Conservation (phyloP, 2,888 invertebrate genomes). For the Lordiphosa andalusiaca region DNA sequence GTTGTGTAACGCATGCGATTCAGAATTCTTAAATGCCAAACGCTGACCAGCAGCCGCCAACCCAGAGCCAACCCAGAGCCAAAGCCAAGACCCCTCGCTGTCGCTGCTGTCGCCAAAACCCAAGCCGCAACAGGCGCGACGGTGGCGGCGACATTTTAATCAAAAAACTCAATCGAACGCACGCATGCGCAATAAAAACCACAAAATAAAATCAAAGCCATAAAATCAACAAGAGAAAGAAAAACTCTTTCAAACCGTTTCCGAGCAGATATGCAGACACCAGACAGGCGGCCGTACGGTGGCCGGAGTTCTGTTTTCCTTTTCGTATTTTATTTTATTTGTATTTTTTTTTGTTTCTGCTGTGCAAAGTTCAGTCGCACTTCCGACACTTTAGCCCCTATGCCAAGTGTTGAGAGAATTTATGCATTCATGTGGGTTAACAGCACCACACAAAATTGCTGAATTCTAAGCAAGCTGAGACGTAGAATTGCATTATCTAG, state of each 20-base stretch:
- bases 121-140: constrained; percentile 39
- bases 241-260: constrained; percentile 6
- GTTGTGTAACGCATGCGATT: constrained; percentile 77
- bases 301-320: constrained; percentile 19
- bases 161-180: constrained; percentile 77
- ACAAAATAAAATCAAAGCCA: constrained; percentile 54
- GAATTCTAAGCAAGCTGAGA: too few relatives aligned
- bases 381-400: constrained; percentile 59
- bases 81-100: constrained; percentile 27
- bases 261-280: neutral
- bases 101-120: constrained; percentile 57
- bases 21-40: constrained; percentile 71
- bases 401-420: constrained; percentile 60
- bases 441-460: too few relatives aligned
- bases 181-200: constrained; percentile 77
- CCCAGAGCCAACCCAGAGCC: neutral
- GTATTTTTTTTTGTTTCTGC: constrained; percentile 16
- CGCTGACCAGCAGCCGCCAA: constrained; percentile 38
- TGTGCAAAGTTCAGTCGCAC: constrained; percentile 54
- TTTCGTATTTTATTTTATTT: too few relatives aligned
- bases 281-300: constrained; percentile 21
- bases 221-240: constrained; percentile 49
- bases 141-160: constrained; percentile 71
- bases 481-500: too few relatives aligned
- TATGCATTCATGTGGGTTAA: constrained; percentile 59